These are phyloP conservation scores for Sebastiscus tertius DNA, from an alignment of 2,797 vertebrate species.

Conservation along the genomic window DNA sequence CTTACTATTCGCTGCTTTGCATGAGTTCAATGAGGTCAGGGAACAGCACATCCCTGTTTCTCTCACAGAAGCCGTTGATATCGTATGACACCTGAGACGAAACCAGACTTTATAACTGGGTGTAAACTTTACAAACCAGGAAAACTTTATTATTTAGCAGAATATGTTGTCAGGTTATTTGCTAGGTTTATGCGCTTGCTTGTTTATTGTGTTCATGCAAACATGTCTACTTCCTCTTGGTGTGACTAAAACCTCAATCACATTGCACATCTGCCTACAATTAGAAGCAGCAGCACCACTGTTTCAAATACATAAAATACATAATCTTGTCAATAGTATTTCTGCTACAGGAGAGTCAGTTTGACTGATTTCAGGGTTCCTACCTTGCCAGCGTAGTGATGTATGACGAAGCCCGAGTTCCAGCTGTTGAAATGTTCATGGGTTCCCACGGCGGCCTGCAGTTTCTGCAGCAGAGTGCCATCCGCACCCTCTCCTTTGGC, in stretches of 20 bases:
- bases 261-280: neutral
- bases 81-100: constrained; percentile 91
- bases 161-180: neutral
- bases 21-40: constrained; percentile 96
- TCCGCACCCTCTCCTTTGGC: constrained; percentile 94
- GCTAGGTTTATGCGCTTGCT: too few species aligned
- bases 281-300: neutral
- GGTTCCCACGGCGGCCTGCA: constrained; percentile 90
- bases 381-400: constrained; percentile 98
- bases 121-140: neutral
- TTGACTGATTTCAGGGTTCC: neutral
- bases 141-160: neutral
- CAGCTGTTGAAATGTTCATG: constrained; percentile 98
- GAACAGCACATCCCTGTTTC: constrained; percentile 95
- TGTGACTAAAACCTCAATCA: neutral
- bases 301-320: neutral
- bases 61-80: constrained; percentile 92
- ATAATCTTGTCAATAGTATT: neutral
- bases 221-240: neutral
- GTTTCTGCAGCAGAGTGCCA: constrained; percentile 93
- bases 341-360: neutral
- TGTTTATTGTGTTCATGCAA: neutral
- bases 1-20: constrained; percentile 96
- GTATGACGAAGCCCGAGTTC: constrained; percentile 92
- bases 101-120: neutral